Evolutionary conservation across 2,888 invertebrate genomes (phyloP), one percentile per base, ranked within the genome.

Genomic region (Ectropis crepuscularia): DNA sequence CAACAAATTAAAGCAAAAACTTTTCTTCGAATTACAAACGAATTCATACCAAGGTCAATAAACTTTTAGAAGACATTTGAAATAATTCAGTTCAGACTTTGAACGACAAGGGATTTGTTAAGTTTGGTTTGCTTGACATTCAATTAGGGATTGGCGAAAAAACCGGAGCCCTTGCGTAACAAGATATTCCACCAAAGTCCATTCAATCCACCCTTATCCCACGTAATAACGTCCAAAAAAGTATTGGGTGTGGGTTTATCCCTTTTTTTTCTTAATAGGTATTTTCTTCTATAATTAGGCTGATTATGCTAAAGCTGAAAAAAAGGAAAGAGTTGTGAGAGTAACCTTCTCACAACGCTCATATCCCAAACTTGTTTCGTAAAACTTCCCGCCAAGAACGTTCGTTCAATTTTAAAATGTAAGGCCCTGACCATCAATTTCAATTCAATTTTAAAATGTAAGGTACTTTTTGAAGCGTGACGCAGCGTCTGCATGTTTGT

Each of bases 161-260:
- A 71, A 55, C 68, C 57, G 53, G 61, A 63, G 58, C 58, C 66
- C 61, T 59, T 64, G 63, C 51, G 67, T 72, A 69, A 72, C 67
- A 70, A 70, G 73, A 72, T 73, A 70, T 69, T 69, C 65, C 63
- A 64, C 61, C 66, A 53, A 63, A 68, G 68, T 65, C 73, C 67
- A 67, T 74, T 70, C 66, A 66, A 71, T 68, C 74, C 72, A 28
- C 63, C 65, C 68, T 72, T 73, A 75, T 73, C 72, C 72, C 54
- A 58, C 65, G 63, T 74, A 71, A 74, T 71, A 68, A 71, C 55
- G 69, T 74, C 68, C 67, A 65, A 71, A 71, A 68, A 63, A 70
- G 68, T 67, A 66, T 68, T 59, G 43, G 59, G 61, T 57, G 63
- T 59, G 53, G 61, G 64, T 60, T 73, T 66, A 64, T 63, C 67